These are phyloP conservation scores for Engystomops pustulosus DNA, from an alignment of 2,113 vertebrate genomes.

Conservation along the genomic window DNA sequence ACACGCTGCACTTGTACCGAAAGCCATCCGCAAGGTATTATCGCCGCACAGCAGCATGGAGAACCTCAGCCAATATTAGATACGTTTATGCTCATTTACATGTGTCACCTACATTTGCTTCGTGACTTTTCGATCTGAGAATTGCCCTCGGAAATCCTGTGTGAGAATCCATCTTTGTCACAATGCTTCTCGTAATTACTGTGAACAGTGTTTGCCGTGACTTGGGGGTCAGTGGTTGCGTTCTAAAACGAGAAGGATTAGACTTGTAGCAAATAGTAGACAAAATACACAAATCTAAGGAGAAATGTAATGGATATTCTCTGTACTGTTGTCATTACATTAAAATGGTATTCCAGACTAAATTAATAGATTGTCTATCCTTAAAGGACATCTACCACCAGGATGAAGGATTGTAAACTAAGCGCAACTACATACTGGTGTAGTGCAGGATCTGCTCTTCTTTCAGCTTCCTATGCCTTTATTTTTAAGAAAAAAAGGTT, in stretches of 20 bases:
- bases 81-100: not conserved
- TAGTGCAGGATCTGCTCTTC: too few relatives aligned
- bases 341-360: too few relatives aligned
- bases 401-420: too few relatives aligned
- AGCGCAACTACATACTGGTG: too few relatives aligned
- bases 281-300: not conserved
- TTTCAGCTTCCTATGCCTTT: too few relatives aligned
- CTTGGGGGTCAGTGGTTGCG: not conserved
- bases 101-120: not conserved
- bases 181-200: not conserved
- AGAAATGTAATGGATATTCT: not conserved
- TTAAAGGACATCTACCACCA: too few relatives aligned
- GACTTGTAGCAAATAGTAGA: not conserved
- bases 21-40: constrained; percentile 33
- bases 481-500: too few relatives aligned
- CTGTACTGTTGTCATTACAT: not conserved
- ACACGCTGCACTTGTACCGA: not conserved
- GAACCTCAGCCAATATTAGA: not conserved
- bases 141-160: not conserved
- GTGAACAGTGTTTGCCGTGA: not conserved
- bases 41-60: not conserved
- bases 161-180: not conserved
- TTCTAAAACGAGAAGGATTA: not conserved
- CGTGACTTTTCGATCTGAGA: not conserved
- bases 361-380: too few relatives aligned